Percentiles rank a stretch among this genome's conserved stretches.
Conservation (phyloP, 64 coral and sea anemone genomes). For the Anthopleura sola region DNA sequence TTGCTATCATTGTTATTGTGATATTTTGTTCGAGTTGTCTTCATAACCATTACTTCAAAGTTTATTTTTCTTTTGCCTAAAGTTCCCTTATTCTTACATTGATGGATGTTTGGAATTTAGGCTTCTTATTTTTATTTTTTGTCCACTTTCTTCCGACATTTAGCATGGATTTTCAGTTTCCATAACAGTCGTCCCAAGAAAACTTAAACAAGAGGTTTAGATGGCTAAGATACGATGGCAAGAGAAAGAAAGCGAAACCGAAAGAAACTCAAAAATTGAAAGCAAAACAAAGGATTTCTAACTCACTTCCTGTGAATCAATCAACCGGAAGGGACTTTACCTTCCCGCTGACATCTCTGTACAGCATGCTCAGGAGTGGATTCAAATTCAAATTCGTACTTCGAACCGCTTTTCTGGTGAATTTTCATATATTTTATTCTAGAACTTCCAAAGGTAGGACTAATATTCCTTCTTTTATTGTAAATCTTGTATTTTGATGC, state of each 20-base stretch:
- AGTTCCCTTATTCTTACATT: too few relatives aligned
- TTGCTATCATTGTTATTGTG: too few relatives aligned
- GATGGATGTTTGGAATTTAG: too few relatives aligned
- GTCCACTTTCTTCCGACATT: background rate
- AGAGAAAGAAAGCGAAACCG: background rate
- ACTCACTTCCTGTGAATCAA: background rate
- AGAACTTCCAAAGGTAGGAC: background rate
- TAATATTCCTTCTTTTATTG: too few relatives aligned
- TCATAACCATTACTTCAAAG: too few relatives aligned
- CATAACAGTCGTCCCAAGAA: background rate
- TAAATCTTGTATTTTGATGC: background rate
- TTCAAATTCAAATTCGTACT: background rate
- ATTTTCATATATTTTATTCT: conserved; percentile 1
- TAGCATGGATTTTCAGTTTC: background rate
- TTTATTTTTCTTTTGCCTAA: too few relatives aligned
- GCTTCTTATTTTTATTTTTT: background rate
- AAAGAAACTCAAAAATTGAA: background rate
- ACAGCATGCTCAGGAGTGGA: background rate
- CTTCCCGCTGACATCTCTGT: background rate
- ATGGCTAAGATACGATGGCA: background rate
- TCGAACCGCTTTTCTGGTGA: background rate
- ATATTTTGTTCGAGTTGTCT: too few relatives aligned
- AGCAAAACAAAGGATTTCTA: background rate
- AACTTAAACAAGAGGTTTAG: background rate
- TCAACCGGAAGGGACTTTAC: background rate